Conservation (phyloP, 1,140 invertebrate genomes). For the Saccostrea echinata region DNA sequence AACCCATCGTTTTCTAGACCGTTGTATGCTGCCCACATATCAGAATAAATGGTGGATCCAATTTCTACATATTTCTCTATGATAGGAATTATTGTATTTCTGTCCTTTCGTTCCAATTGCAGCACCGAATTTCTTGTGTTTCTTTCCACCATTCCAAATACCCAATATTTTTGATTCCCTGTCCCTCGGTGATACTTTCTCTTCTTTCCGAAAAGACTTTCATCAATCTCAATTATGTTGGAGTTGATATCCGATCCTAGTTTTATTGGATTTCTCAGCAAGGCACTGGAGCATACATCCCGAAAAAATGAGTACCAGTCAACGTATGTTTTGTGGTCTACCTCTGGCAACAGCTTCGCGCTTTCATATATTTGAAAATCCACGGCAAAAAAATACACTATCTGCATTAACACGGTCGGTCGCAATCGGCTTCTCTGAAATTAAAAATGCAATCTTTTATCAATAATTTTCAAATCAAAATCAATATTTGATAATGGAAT, state of each 20-base stretch:
- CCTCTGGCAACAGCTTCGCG: not conserved
- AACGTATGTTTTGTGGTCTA: not conserved
- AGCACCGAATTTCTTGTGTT: not conserved
- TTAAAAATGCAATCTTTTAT: not conserved
- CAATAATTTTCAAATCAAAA: not conserved
- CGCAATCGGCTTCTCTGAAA: not conserved
- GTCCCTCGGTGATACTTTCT: not conserved
- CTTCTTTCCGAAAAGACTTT: not conserved
- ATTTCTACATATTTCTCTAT: not conserved
- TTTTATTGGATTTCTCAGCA: not conserved
- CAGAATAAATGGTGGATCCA: not conserved
- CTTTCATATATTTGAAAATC: slow-evolving; percentile 2
- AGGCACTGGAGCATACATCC: not conserved
- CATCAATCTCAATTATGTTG: not conserved
- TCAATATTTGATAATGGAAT: not conserved
- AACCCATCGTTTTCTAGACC: not conserved
- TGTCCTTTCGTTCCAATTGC: not conserved
- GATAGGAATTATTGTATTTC: not conserved
- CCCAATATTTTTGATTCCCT: not conserved
- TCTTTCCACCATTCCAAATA: not conserved
- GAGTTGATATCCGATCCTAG: not conserved
- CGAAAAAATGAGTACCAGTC: not conserved
- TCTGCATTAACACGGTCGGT: not conserved
- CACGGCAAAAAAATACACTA: not conserved
- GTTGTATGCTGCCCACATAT: not conserved